These are phyloP conservation scores for Elymnias hypermnestra DNA, from an alignment of 1,140 invertebrate genomes.

Conservation along the genomic window DNA sequence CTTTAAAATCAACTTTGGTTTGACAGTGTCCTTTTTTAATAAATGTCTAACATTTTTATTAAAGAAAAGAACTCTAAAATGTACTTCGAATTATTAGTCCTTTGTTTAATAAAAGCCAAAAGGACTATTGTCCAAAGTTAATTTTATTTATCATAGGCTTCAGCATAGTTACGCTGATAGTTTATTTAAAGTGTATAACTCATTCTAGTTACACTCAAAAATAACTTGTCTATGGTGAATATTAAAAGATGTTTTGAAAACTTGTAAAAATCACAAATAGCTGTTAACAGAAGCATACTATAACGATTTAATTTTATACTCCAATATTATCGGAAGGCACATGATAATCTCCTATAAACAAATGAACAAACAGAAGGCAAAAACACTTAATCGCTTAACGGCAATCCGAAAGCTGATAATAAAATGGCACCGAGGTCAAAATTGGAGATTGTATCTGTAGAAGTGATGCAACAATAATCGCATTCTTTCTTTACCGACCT, in stretches of 20 bases:
- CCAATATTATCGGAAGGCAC: constrained; percentile 68
- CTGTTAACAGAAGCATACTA: constrained; percentile 54
- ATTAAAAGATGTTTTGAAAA: constrained; percentile 50
- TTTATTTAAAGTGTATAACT: background rate
- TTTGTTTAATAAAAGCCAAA: too few species aligned
- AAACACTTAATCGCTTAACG: too few species aligned
- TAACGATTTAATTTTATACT: constrained; percentile 52
- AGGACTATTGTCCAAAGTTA: too few species aligned
- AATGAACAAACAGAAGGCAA: constrained; percentile 42
- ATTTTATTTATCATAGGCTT: too few species aligned
- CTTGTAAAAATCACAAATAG: constrained; percentile 56
- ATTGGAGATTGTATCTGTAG: background rate
- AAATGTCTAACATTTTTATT: too few species aligned
- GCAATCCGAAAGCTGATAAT: too few species aligned
- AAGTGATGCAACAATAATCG: constrained; percentile 16
- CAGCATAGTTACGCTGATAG: too few species aligned
- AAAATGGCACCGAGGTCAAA: constrained; percentile 5
- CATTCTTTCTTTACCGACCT: too few species aligned
- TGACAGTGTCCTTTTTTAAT: too few species aligned
- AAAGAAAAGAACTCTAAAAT: too few species aligned
- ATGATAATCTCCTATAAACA: constrained; percentile 68
- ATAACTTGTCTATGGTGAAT: constrained; percentile 34
- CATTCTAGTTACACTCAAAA: constrained; percentile 29
- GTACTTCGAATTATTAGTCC: too few species aligned
- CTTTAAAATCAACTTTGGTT: too few species aligned